Conservation (phyloP, 2,797 vertebrate genomes). For the Gephyroberyx darwinii region DNA sequence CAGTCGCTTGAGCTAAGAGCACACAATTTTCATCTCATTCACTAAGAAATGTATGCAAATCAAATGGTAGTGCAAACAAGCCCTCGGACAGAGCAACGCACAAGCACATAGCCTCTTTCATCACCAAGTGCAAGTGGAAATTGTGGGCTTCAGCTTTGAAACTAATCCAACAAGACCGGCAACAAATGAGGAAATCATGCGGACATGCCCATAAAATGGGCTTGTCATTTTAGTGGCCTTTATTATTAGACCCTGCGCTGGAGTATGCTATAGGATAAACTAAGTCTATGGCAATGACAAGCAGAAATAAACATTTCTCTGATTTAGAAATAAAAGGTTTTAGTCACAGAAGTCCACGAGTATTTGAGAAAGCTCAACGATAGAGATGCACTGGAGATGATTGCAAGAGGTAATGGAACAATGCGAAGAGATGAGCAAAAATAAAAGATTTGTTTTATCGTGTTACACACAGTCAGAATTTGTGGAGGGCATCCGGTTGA, state of each 20-base stretch:
- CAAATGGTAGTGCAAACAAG: slow-evolving; percentile 22
- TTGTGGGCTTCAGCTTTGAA: slow-evolving; percentile 22
- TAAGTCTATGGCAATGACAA: no score
- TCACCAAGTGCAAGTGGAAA: background rate
- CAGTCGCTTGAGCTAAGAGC: background rate
- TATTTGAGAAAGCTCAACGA: no score
- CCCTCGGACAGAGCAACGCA: slow-evolving; percentile 15
- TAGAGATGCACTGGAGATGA: no score
- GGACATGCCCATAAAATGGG: background rate
- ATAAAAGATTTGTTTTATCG: no score
- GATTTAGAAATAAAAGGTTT: no score
- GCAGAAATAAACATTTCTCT: no score
- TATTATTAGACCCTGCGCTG: background rate
- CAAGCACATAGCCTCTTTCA: slow-evolving; percentile 12
- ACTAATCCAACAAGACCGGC: slow-evolving; percentile 35
- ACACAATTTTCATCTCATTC: background rate
- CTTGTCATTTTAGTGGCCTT: background rate
- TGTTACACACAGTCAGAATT: background rate
- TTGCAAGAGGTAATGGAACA: no score
- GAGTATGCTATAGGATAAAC: no score
- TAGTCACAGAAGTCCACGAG: no score
- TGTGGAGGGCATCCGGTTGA: background rate
- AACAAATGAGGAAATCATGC: slow-evolving; percentile 27
- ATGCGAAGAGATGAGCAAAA: no score
- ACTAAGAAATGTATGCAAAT: slow-evolving; percentile 7